Evolutionary conservation across 2,888 invertebrate species (phyloP), one percentile per base, ranked within the genome.

Genomic region (Liposcelis brunnea): DNA sequence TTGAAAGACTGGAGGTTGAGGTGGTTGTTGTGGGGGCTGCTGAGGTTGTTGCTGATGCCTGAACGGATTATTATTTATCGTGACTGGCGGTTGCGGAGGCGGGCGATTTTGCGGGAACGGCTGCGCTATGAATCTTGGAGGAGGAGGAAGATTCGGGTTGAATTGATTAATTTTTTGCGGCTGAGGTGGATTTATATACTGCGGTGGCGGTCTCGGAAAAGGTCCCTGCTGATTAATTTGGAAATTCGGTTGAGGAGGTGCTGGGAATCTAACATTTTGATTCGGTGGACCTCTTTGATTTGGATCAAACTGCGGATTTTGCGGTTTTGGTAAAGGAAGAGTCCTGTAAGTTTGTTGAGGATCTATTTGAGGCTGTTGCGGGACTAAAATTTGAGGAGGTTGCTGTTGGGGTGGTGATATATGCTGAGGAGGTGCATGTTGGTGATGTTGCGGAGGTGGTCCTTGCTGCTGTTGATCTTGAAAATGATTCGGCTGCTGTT

Each of bases 321-420:
- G 42, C 11, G 16, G 18, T 19, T 31, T 31, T n/a, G 35, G 31
- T 33, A 31, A 18, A 14, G 31, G 43, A 40, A 44, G 47, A 38
- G 26, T 26, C 8, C 26, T 26, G 8, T 26, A 26, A 6, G 26
- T 26, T 26, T 26, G 26, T 40, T 19, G 16, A 18, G 15, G 19
- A 19, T 16, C 40, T 19, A 14, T 6, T 40, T 56, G 56, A 36
- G 57, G 57, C 45, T 61, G 62, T 50, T 59, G 63, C 46, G 66
- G 58, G 40, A 61, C 63, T 50, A 64, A 66, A 49, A 66, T 64
- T 31, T 65, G 55, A 43, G 55, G 51, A 32, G 19, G 42, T 34
- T n/a, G 16, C 26, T 31, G 47, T 12, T 37, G 40, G 32, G 18
- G 32, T 10, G 31, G 16, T 31, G 21, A 35, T 40, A 52, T 47